Percentiles rank a stretch among this genome's conserved stretches.
Evolutionary conservation across 2,888 invertebrate species (phyloP).

Genomic region (Lasioglossum leucozonium): DNA sequence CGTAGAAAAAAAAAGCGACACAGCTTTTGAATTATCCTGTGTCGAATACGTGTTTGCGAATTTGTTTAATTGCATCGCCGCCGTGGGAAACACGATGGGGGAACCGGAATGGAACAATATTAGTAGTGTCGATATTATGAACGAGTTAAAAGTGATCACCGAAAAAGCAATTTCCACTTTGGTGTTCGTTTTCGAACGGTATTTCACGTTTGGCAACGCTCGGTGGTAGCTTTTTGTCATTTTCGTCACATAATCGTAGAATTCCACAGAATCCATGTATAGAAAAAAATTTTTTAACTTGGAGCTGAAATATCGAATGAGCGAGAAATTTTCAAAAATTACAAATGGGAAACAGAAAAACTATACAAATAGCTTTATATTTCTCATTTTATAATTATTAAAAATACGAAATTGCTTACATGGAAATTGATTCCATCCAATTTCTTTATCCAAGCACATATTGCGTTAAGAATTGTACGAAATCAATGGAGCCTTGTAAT

Average conservation of each 20-base stretch:
- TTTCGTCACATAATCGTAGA: background rate
- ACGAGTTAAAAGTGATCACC: background rate
- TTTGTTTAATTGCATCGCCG: background rate
- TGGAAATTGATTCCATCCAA: no score
- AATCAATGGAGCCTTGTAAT: no score
- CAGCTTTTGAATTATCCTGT: background rate
- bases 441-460: no score
- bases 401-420: no score
- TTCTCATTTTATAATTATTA: no score
- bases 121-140: slow-evolving; percentile 2
- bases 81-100: background rate
- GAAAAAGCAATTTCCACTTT: background rate
- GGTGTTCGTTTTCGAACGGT: background rate
- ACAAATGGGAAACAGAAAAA: no score
- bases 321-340: background rate
- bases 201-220: background rate
- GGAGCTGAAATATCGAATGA: background rate
- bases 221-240: background rate
- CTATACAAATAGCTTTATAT: no score
- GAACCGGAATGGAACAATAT: background rate
- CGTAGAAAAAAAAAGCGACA: background rate
- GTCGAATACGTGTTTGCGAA: background rate
- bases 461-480: no score
- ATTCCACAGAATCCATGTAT: background rate
- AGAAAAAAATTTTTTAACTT: background rate